Conservation (phyloP, 2,797 vertebrate species). For the Brachyalestes nurse region DNA sequence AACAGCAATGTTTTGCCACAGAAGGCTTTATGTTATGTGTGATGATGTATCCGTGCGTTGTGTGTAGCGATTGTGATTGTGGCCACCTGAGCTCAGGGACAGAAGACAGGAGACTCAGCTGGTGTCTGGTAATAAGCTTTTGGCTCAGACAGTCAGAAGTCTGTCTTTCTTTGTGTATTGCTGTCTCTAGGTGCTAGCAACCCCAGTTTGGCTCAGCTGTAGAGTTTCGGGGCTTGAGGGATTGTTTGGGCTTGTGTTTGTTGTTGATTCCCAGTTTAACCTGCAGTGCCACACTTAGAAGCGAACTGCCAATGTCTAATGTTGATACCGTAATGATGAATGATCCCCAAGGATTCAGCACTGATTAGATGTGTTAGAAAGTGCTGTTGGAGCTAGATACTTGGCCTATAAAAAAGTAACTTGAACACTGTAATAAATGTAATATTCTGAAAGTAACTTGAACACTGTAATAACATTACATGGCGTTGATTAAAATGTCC, state of each 20-base stretch:
- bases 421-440: no score
- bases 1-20: constrained; percentile 21
- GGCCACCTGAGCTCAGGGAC: constrained; percentile 55
- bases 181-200: not conserved
- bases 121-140: constrained; percentile 46
- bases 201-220: not conserved
- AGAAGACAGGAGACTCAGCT: constrained; percentile 52
- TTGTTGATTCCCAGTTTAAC: not conserved
- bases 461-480: no score
- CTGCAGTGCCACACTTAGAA: not conserved
- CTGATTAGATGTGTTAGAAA: not conserved
- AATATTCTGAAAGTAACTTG: no score
- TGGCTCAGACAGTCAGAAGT: constrained; percentile 22
- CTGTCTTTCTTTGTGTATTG: constrained; percentile 13
- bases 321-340: not conserved
- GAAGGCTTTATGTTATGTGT: constrained; percentile 26
- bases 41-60: constrained; percentile 35
- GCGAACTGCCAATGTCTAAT: not conserved
- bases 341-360: not conserved
- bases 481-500: no score
- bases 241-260: constrained; percentile 1
- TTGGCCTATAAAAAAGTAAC: no score
- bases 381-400: no score
- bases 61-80: constrained; percentile 23
- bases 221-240: not conserved